Evolutionary conservation across 2,113 vertebrate genomes (phyloP), one percentile per base, ranked within the genome.

Genomic region (Xenopus laevis): DNA sequence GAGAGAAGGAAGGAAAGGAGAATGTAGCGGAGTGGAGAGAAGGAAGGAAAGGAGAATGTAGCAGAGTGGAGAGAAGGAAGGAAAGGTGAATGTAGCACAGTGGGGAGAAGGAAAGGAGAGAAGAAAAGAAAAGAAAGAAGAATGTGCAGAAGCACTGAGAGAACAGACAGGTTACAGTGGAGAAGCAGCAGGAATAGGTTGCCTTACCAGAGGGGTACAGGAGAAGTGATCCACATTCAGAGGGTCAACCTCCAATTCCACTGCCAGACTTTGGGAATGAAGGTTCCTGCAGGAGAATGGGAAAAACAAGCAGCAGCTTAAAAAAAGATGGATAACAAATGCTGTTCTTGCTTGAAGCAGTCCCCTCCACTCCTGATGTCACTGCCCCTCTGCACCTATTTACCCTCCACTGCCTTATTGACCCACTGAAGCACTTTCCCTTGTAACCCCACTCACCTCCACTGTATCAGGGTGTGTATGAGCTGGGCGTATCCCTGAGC

Each of bases 141-240:
- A 27, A 27, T 27, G n/a, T n/a, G n/a, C n/a, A n/a, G n/a, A n/a
- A n/a, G n/a, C n/a, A n/a, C n/a, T n/a, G n/a, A n/a, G n/a, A n/a
- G n/a, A n/a, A n/a, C n/a, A n/a, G n/a, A n/a, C n/a, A n/a, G n/a
- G 4, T 27, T 1, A 27, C 2, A 27, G 23, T 27, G 23, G 23
- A 27, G 23, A 27, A 27, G 23, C 23, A 27, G 23, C 23, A 27
- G 23, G 23, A 27, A 4, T 27, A 27, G 23, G 23, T 27, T 2
- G 23, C 1, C 23, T 47, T 47, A 94, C 93, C 95, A 83, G 0
- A 27, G 94, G 95, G 0, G 94, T 96, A 81, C 94, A 98, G 84
- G 96, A 98, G 87, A 96, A 98, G 78, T 98, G 95, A 86, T 98
- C 96, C 13, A 96, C 94, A 0, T 97, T 97, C 20, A 97, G 92